A percentile compares a stretch with the other conserved stretches of the same genome.
Evolutionary conservation across 2,888 invertebrate species (phyloP).

Genomic region (Cantharis lateralis): DNA sequence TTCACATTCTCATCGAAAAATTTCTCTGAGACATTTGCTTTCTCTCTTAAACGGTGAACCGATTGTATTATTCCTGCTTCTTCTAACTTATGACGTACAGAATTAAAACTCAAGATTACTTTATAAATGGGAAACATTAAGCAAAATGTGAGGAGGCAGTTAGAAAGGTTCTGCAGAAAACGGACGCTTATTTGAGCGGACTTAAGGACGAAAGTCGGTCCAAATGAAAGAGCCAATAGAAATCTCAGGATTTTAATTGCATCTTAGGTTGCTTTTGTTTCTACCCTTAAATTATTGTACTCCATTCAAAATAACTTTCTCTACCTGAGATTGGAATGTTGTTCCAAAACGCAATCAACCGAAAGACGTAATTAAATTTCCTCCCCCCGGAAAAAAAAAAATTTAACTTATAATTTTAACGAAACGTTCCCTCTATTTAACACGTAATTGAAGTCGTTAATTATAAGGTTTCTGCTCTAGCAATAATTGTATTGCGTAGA

Average conservation of each 20-base stretch:
- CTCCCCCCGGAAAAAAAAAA: neutral
- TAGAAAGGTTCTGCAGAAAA: conserved; percentile 36
- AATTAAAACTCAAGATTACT: conserved; percentile 46
- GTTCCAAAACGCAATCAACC: neutral
- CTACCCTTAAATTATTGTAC: conserved; percentile 53
- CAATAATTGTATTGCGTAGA: conserved; percentile 27
- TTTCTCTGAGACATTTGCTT: conserved; percentile 42
- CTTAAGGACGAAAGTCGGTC: conserved; percentile 24
- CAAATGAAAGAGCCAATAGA: conserved; percentile 50
- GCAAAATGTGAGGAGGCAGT: conserved; percentile 48
- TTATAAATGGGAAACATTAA: conserved; percentile 52
- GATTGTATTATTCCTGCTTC: conserved; percentile 28
- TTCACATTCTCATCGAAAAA: conserved; percentile 44
- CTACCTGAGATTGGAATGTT: conserved; percentile 23
- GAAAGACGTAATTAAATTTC: neutral
- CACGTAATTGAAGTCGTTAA: conserved; percentile 22
- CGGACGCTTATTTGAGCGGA: conserved; percentile 24
- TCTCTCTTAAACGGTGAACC: conserved; percentile 32
- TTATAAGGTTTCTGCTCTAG: conserved; percentile 26
- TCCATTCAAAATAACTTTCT: conserved; percentile 28
- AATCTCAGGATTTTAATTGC: conserved; percentile 58
- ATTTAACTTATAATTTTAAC: conserved; percentile 9
- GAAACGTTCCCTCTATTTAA: conserved; percentile 13
- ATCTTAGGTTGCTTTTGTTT: conserved; percentile 58
- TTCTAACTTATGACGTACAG: conserved; percentile 39